Base-by-base conservation (phyloP, 1,140 invertebrate species). In the Drosophila bifasciata region DNA sequence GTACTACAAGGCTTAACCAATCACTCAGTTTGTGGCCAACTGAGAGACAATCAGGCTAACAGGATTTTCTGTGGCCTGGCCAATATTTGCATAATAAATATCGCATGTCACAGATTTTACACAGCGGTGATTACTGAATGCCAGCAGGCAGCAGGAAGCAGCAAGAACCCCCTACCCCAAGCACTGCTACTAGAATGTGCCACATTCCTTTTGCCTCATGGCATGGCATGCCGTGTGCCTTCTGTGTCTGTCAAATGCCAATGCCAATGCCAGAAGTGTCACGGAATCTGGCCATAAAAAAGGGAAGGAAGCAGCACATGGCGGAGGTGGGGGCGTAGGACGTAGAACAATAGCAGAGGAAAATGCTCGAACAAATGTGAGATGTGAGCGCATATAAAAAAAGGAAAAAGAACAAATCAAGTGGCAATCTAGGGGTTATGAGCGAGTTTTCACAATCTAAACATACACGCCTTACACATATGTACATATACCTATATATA, bases 41-140 rank as follows among this genome's bases (percentile, higher is more conserved):
- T 6, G 25, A 28, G 13, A 40, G 66, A 67, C 73, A 86, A 80
- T 77, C 76, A 66, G 68, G 39, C 23, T 40, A 71, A 64, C 68
- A 60, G 83, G 64, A 77, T 86, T 85, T n/a, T n/a, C n/a, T 85
- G 76, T 56, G 36, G 57, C 32, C 50, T 81, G 64, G 64, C 68
- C 83, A 78, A 86, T 86, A 86, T 86, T 86, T 86, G 72, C 81
- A 86, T 86, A 86, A 86, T 88, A 86, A 79, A 86, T 88, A 78
- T 79, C 74, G 68, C 81, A 76, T 81, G 83, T 86, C 77, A 67
- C 72, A 75, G 55, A 75, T 75, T 67, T 59, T n/a, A n/a, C 71
- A 50, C 55, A 53, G 46, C 49, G 48, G 43, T 49, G 58, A 68
- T 62, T 68, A 68, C 53, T n/a, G 28, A 28, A 49, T 45, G 48